These are phyloP conservation scores for Xanthia icteritia DNA, from an alignment of 2,888 invertebrate species.

Conservation along the genomic window DNA sequence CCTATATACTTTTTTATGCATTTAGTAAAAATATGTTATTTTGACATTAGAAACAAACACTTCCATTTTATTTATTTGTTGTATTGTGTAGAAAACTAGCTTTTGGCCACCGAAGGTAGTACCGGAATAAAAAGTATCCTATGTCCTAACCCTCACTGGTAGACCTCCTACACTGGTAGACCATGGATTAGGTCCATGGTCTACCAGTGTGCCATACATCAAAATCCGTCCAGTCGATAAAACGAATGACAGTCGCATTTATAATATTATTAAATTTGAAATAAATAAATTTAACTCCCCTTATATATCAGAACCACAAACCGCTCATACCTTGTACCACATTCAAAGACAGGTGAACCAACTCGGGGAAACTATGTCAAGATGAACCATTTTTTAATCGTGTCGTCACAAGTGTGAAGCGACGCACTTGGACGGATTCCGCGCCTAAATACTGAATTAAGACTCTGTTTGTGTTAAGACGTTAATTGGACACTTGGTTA, in stretches of 20 bases:
- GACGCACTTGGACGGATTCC: constrained; percentile 70
- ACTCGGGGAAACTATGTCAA: constrained; percentile 78
- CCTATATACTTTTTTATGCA: too few relatives aligned
- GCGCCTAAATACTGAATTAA: constrained; percentile 55
- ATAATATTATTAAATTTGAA: background rate
- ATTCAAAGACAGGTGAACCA: constrained; percentile 72
- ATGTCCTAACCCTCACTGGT: too few relatives aligned
- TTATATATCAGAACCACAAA: too few relatives aligned
- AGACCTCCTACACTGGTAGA: too few relatives aligned
- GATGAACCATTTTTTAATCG: constrained; percentile 77
- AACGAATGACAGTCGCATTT: too few relatives aligned
- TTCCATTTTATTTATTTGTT: too few relatives aligned
- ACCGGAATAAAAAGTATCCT: background rate
- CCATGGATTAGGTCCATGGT: too few relatives aligned
- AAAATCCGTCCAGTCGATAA: background rate
- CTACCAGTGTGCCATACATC: background rate
- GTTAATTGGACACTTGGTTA: constrained; percentile 47
- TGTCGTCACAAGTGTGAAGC: constrained; percentile 60
- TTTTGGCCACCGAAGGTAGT: background rate
- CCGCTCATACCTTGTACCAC: constrained; percentile 51
- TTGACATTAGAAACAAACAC: too few relatives aligned
- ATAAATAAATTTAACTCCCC: background rate
- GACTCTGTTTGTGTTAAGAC: constrained; percentile 47
- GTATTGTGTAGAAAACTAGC: too few relatives aligned
- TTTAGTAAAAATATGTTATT: too few relatives aligned